phyloP scores from a whole-genome alignment of 1,140 invertebrate genomes.

The Metaphire vulgaris region DNA sequence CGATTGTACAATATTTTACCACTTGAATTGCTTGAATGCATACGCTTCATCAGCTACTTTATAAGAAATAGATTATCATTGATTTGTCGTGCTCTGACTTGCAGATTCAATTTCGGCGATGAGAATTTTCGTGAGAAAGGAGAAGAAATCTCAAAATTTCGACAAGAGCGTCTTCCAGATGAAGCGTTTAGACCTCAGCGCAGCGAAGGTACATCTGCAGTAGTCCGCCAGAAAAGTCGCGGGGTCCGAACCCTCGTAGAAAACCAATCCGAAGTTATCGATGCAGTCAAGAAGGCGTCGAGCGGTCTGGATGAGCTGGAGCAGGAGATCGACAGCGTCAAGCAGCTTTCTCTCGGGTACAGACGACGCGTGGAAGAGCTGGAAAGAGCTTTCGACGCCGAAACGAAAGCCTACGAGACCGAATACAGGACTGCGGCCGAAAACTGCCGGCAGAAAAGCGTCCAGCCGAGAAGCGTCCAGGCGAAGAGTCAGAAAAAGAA shows the following conservation, averaged over 20 bases:
- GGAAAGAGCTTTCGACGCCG: slow-evolving; percentile 13
- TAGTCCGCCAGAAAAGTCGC: slow-evolving; percentile 9
- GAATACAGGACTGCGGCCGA: slow-evolving; percentile 13
- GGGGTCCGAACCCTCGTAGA: slow-evolving; percentile 12
- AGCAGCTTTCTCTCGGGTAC: slow-evolving; percentile 9
- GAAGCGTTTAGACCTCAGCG: neutral
- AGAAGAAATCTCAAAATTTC: slow-evolving; percentile 3
- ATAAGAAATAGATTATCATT: no score
- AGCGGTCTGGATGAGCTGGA: slow-evolving; percentile 15
- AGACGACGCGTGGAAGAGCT: slow-evolving; percentile 1
- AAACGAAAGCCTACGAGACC: slow-evolving; percentile 11
- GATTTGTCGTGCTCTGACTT: no score
- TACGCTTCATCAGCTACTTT: no score
- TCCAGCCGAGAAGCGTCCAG: no score
- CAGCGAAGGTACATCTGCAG: neutral
- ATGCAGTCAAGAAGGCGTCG: slow-evolving; percentile 10
- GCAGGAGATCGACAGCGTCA: slow-evolving; percentile 2
- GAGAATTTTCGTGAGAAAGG: neutral
- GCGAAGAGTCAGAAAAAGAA: no score
- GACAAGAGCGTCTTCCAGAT: neutral
- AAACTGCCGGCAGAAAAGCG: neutral
- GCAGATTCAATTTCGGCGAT: neutral
- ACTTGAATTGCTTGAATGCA: no score
- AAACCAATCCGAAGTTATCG: slow-evolving; percentile 6
- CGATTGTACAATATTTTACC: no score